Evolutionary conservation across 1,140 invertebrate species (phyloP).

Genomic region (Diorhabda elongata): DNA sequence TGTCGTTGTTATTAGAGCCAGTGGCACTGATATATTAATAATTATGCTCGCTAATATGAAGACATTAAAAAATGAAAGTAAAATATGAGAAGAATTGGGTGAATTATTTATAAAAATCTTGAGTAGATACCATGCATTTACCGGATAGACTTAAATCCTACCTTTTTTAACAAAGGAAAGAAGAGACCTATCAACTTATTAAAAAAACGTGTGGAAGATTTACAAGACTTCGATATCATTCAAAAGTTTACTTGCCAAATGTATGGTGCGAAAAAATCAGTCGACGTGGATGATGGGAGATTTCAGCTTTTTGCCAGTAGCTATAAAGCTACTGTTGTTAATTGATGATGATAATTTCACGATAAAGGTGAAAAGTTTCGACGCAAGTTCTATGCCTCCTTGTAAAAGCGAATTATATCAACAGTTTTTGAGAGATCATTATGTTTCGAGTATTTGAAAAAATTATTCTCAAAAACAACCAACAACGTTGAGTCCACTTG

Average conservation of each 20-base stretch:
- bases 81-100: conserved; percentile 19
- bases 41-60: conserved; percentile 15
- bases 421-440: conserved; percentile 31
- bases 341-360: conserved; percentile 23
- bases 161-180: conserved; percentile 13
- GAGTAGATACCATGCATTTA: conserved; percentile 21
- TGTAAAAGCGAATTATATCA: conserved; percentile 31
- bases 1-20: conserved; percentile 23
- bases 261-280: neutral
- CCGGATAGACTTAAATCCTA: conserved; percentile 28
- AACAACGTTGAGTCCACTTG: conserved; percentile 25
- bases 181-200: conserved; percentile 5
- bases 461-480: conserved; percentile 25
- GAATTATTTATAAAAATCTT: conserved; percentile 21
- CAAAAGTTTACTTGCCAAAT: conserved; percentile 23
- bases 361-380: conserved; percentile 31
- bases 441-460: conserved; percentile 32
- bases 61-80: conserved; percentile 28
- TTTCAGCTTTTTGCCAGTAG: conserved; percentile 30
- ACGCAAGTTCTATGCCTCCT: conserved; percentile 30
- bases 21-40: conserved; percentile 33
- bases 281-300: conserved; percentile 30
- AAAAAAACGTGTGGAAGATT: conserved; percentile 18
- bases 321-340: conserved; percentile 25
- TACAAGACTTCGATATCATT: conserved; percentile 22